phyloP scores from a whole-genome alignment of 64 coral and sea anemone genomes.

The Trachythela sp. region DNA sequence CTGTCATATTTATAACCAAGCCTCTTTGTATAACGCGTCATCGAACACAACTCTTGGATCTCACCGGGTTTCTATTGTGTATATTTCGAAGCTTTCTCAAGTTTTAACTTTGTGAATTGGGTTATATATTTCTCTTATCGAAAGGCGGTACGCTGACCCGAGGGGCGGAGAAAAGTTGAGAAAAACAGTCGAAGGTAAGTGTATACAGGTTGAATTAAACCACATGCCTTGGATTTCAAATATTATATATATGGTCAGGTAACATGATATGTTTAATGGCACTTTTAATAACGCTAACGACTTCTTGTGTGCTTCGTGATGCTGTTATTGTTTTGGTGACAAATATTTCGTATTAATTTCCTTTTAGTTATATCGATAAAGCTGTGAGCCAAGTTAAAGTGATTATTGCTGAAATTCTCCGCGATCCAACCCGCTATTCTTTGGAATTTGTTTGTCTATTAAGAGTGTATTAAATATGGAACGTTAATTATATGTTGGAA shows the following conservation, averaged over 20 bases:
- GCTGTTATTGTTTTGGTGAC: constrained; percentile 9
- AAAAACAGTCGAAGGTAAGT: background rate
- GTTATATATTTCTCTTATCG: background rate
- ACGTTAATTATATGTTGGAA: background rate
- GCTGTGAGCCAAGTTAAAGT: background rate
- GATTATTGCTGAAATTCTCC: background rate
- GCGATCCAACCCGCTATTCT: background rate
- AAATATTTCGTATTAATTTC: background rate
- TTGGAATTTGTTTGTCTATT: background rate
- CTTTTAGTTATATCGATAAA: background rate
- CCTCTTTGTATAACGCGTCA: background rate
- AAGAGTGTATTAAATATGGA: background rate
- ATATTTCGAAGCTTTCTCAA: background rate
- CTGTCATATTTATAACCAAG: background rate
- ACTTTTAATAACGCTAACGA: background rate
- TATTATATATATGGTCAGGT: background rate
- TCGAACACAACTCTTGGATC: background rate
- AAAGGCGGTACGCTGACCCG: background rate
- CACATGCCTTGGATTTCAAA: background rate
- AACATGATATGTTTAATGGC: background rate
- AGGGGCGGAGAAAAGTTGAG: background rate
- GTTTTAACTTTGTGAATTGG: background rate
- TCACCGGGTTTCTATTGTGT: background rate
- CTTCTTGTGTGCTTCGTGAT: background rate
- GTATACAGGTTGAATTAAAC: background rate